Evolutionary conservation across 2,797 vertebrate species (phyloP), one percentile per base, ranked within the genome.

Genomic region (Phyllotis vaccarum): DNA sequence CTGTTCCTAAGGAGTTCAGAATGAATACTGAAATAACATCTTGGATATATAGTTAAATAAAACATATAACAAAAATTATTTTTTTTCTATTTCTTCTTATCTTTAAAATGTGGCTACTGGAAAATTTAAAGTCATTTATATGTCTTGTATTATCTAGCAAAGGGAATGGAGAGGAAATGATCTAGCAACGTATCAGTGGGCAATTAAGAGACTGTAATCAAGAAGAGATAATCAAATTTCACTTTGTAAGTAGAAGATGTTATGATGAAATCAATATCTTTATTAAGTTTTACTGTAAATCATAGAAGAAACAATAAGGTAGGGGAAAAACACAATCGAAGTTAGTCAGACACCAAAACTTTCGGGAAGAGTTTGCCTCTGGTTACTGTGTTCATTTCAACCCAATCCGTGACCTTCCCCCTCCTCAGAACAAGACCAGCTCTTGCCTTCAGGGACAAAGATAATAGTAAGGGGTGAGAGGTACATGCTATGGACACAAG

Each of bases 241-340:
- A 87, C 64, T 83, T 90, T 90, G 64, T 70, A 72, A 75, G 90
- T 37, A 64, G 40, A 85, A 87, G 56, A 56, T 60, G 60, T 78
- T 62, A n/a, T 83, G 70, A 80, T 29, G 87, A 52, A 93, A 78
- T 70, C 86, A 76, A 85, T 46, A 87, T 6, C 49, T 80, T 85
- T 89, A 92, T 94, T 90, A 85, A 92, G 64, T n/a, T 85, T 68
- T 52, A 60, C 27, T 85, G 19, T 80, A 80, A 87, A 54, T 46
- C 91, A 70, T 60, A 81, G 66, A 88, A 95, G 85, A 89, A 87
- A 29, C 24, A 92, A 31, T 29, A 56, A n/a, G 9, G 22, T 19
- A 70, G 72, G 16, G 89, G 34, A 81, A 72, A 78, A n/a, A 0
- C 87, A 62, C 29, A 83, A 93, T 54, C 7, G 11, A 34, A 91